Base-by-base conservation (phyloP, 2,888 invertebrate genomes). In the Heliconius charithonia region DNA sequence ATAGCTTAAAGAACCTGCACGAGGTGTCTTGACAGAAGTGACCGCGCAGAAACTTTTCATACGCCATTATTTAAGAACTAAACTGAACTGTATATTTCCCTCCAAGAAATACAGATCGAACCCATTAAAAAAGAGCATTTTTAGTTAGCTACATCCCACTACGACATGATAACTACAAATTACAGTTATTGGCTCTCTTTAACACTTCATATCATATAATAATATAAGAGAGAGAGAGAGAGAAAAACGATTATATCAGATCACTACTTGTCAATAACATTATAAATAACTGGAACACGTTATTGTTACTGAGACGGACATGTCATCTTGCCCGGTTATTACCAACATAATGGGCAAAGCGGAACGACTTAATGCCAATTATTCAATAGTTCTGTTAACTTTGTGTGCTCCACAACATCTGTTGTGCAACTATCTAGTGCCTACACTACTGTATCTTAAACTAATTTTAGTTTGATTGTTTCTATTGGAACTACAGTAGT, bases 341-440 rank as follows among this genome's bases (percentile, higher is more conserved):
- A 59, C 72, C 56, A 12, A 59, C 32, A 72, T 37, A 25, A 59
- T 29, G 16, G 51, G n/a, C 37, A 72, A 59, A 32, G 59, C 72
- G 37, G 32, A 59, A 72, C 59, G 25, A 59, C 72, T 72, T 59
- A 59, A 72, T 72, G 45, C 32, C 72, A 72, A 72, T 72, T 72
- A 72, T 72, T 72, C 32, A 72, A 72, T 72, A 72, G 59, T 72
- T 71, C 51, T 72, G 56, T 72, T 1, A 72, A 72, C 59, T 72
- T 32, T 72, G 72, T 59, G 56, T 56, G 9, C 29, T 29, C 45
- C 16, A 73, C 67, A 16, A 45, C 37, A 74, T 63, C 12, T 72
- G 72, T 59, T 37, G 32, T n/a, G n/a, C 32, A 72, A 72, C 72
- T 69, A 69, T 25, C 32, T 45, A 37, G 12, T 59, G n/a, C 3